Conservation (phyloP, 2,888 invertebrate species). For the Caenorhabditis sp. region DNA sequence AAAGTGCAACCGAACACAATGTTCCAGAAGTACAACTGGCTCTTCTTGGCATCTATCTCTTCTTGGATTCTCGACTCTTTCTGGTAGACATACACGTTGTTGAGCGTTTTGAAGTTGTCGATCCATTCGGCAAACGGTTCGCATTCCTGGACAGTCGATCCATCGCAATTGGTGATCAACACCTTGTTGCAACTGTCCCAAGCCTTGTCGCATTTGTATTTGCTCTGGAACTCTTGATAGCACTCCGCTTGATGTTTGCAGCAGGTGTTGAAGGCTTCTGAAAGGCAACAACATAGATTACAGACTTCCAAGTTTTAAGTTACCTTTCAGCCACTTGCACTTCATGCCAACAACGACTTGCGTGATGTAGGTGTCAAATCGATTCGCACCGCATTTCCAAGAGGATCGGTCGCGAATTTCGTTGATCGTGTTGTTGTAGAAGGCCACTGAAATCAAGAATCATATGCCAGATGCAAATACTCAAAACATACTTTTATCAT, state of each 20-base stretch:
- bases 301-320: neutral
- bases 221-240: neutral
- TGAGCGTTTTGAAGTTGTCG: neutral
- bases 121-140: constrained; percentile 11
- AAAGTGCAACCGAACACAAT: neutral
- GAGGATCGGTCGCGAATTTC: neutral
- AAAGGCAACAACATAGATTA: neutral
- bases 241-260: constrained; percentile 16
- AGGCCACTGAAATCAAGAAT: neutral
- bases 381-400: constrained; percentile 21
- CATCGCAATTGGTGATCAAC: neutral
- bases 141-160: constrained; percentile 3
- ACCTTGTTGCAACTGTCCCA: constrained; percentile 22
- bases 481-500: neutral
- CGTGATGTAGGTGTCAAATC: constrained; percentile 16
- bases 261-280: constrained; percentile 31
- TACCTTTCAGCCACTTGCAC: constrained; percentile 28
- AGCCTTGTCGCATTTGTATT: neutral
- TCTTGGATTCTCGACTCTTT: no score
- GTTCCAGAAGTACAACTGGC: neutral
- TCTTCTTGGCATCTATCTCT: neutral
- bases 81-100: neutral
- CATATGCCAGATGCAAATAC: no score
- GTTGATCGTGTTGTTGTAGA: neutral
- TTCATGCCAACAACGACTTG: constrained; percentile 4